A percentile compares a stretch with the other conserved stretches of the same genome.
phyloP scores from a whole-genome alignment of 2,888 invertebrate species.

The Ligdia adustata region DNA sequence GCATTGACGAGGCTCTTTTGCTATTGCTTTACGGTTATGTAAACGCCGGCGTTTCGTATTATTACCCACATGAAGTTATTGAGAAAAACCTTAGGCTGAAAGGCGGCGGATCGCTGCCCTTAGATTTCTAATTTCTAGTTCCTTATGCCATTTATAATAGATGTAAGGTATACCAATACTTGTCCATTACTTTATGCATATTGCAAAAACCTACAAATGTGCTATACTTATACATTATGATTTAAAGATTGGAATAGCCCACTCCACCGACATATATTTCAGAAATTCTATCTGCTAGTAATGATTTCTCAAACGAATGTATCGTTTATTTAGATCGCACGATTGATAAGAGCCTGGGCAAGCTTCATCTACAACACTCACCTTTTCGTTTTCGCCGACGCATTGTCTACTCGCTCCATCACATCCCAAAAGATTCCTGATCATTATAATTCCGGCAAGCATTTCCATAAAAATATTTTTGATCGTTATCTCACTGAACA shows the following conservation, averaged over 20 bases:
- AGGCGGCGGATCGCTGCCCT: no score
- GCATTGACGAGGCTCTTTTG: slow-evolving; percentile 51
- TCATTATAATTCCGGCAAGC: slow-evolving; percentile 79
- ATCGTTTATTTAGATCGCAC: slow-evolving; percentile 53
- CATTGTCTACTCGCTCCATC: slow-evolving; percentile 79
- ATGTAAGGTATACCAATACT: no score
- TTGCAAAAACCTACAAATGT: no score
- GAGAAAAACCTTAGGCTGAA: no score
- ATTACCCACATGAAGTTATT: neutral
- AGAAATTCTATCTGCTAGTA: no score
- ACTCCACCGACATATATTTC: no score
- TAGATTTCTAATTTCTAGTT: no score
- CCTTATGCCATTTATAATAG: no score
- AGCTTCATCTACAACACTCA: slow-evolving; percentile 45
- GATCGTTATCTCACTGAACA: slow-evolving; percentile 81
- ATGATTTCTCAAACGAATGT: no score
- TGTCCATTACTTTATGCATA: no score
- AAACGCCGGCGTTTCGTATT: slow-evolving; percentile 69
- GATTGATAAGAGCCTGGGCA: slow-evolving; percentile 49
- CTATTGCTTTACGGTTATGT: slow-evolving; percentile 54
- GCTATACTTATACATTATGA: no score
- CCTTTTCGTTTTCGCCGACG: slow-evolving; percentile 71
- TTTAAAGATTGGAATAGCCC: no score
- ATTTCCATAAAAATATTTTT: slow-evolving; percentile 82
- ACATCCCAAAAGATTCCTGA: slow-evolving; percentile 80